These are phyloP conservation scores for Cenopis cana DNA, from an alignment of 2,888 invertebrate genomes.

Conservation along the genomic window DNA sequence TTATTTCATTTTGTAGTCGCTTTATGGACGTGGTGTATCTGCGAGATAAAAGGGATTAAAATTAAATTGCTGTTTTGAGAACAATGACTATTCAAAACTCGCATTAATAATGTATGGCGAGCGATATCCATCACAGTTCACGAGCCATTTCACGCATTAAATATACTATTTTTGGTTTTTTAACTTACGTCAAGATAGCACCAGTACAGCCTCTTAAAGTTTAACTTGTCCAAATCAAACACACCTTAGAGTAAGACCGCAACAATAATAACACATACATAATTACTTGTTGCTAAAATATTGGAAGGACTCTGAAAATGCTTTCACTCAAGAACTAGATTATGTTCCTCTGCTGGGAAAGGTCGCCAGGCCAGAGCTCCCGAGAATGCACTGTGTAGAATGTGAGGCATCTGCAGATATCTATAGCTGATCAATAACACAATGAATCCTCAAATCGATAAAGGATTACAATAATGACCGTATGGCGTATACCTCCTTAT, in stretches of 20 bases:
- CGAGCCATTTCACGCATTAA: conserved; percentile 28
- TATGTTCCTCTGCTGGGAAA: no score
- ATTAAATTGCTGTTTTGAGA: conserved; percentile 41
- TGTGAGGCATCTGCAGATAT: no score
- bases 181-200: not conserved
- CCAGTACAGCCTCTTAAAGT: not conserved
- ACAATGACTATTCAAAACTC: conserved; percentile 42
- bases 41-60: conserved; percentile 43
- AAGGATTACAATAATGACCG: no score
- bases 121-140: conserved; percentile 27
- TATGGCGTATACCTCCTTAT: no score
- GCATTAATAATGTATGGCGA: conserved; percentile 16
- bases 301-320: no score
- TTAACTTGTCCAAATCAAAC: not conserved
- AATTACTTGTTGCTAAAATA: no score
- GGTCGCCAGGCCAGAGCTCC: not conserved
- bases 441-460: no score
- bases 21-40: conserved; percentile 39
- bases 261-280: no score
- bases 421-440: no score
- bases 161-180: not conserved
- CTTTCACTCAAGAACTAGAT: no score
- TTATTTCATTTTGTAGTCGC: conserved; percentile 46
- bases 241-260: no score
- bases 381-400: not conserved